Percentiles rank a stretch among this genome's conserved stretches.
Conservation (phyloP, 23 tunicate genomes). For the Diplosoma virens region DNA sequence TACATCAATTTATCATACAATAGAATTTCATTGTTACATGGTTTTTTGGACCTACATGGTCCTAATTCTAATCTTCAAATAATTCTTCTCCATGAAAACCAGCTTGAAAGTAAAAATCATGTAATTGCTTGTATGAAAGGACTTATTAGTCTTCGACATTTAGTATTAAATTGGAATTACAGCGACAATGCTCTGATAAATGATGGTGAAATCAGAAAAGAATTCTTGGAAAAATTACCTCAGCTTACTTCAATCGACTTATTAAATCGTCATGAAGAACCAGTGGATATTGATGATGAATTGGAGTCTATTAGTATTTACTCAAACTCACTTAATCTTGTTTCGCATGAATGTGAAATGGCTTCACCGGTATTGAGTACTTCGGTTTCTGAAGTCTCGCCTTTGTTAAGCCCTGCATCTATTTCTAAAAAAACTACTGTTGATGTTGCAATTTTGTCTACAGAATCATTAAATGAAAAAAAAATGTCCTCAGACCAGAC, state of each 20-base stretch:
- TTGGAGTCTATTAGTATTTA: too few relatives aligned
- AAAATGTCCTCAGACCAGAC: too few relatives aligned
- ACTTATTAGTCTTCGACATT: slow-evolving; percentile 30
- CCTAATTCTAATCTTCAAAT: slow-evolving; percentile 12
- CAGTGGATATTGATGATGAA: not conserved
- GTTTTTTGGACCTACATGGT: slow-evolving; percentile 23
- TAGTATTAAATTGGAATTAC: slow-evolving; percentile 11
- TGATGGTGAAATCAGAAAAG: slow-evolving; percentile 19
- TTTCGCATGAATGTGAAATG: too few relatives aligned
- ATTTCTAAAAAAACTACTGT: not conserved
- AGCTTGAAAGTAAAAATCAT: not conserved
- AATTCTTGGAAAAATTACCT: slow-evolving; percentile 26
- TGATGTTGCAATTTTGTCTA: not conserved
- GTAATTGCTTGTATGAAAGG: slow-evolving; percentile 39
- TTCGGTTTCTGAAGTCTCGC: not conserved
- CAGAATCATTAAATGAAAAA: not conserved
- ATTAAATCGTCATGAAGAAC: slow-evolving; percentile 5
- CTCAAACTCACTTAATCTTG: too few relatives aligned
- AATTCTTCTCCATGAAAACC: slow-evolving; percentile 49
- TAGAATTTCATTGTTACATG: not conserved
- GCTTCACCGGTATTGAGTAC: too few relatives aligned
- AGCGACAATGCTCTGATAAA: slow-evolving; percentile 41
- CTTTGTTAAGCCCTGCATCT: not conserved
- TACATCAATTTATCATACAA: slow-evolving; percentile 27
- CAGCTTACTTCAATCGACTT: slow-evolving; percentile 46